Conservation (phyloP, 2,797 vertebrate genomes). For the Sebastes vulpes region DNA sequence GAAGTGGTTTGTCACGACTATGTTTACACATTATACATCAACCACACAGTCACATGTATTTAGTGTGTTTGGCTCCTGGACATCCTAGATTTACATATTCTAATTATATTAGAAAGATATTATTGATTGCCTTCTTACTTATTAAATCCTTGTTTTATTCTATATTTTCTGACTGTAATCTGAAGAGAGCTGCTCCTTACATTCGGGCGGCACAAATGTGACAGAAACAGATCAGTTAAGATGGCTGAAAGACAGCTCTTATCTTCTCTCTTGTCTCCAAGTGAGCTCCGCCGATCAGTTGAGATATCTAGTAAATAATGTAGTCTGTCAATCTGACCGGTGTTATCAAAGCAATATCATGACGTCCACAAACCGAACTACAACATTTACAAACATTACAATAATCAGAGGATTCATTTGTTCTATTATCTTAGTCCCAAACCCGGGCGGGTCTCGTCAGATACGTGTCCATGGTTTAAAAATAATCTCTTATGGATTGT, state of each 20-base stretch:
- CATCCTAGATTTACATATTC: background rate
- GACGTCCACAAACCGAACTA: background rate
- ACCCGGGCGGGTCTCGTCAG: background rate
- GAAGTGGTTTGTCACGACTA: background rate
- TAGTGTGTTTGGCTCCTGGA: background rate
- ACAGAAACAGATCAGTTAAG: slow-evolving; percentile 2
- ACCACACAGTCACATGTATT: background rate
- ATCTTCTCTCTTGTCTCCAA: too few species aligned
- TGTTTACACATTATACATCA: background rate
- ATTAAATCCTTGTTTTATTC: background rate
- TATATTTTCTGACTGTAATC: background rate
- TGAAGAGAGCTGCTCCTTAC: background rate
- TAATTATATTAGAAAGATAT: slow-evolving; percentile 7
- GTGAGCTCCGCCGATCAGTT: background rate
- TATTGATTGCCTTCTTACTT: background rate
- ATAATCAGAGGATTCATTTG: background rate
- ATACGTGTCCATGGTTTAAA: slow-evolving; percentile 20
- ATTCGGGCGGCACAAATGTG: background rate
- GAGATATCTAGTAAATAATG: background rate
- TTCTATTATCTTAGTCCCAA: background rate
- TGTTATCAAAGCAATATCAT: background rate
- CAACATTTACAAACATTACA: background rate
- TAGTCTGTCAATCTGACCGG: background rate
- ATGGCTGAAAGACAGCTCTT: background rate
- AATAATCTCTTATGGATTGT: slow-evolving; percentile 43